phyloP scores from a whole-genome alignment of 1,140 invertebrate genomes.

The Rhagoletis zephyria region DNA sequence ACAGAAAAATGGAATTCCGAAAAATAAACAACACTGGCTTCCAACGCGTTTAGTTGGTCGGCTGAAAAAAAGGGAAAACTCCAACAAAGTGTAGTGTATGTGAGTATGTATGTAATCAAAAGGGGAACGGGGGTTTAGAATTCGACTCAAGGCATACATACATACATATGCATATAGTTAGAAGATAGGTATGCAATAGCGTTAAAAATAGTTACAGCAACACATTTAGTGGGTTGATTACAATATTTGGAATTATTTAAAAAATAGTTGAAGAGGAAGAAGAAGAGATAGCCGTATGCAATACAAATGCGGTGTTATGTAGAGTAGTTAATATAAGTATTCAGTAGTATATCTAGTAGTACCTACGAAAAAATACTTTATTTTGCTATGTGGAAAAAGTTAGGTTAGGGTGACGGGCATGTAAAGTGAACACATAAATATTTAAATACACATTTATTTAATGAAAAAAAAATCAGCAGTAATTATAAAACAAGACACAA shows the following conservation, averaged over 20 bases:
- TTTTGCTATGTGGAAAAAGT: not conserved
- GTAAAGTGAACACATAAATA: not conserved
- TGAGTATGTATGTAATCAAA: constrained; percentile 18
- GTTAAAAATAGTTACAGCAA: constrained; percentile 31
- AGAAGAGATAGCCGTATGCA: constrained; percentile 17
- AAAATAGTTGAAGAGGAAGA: constrained; percentile 2
- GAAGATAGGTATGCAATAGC: not conserved
- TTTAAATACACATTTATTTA: not conserved
- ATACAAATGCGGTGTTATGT: not conserved
- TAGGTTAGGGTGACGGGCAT: no score
- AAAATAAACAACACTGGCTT: not conserved
- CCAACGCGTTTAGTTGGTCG: not conserved
- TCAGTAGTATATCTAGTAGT: not conserved
- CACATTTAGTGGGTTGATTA: not conserved
- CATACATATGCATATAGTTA: not conserved
- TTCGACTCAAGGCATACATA: constrained; percentile 7
- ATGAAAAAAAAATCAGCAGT: not conserved
- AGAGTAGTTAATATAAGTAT: not conserved
- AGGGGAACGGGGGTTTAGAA: not conserved
- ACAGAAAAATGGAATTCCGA: not conserved
- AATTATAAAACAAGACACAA: not conserved
- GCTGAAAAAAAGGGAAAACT: not conserved
- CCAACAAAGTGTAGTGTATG: constrained; percentile 18
- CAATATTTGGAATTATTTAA: not conserved
- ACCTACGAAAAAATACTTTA: not conserved